These are phyloP conservation scores for Agrypnia vestita DNA, from an alignment of 1,140 invertebrate genomes.

Conservation along the genomic window DNA sequence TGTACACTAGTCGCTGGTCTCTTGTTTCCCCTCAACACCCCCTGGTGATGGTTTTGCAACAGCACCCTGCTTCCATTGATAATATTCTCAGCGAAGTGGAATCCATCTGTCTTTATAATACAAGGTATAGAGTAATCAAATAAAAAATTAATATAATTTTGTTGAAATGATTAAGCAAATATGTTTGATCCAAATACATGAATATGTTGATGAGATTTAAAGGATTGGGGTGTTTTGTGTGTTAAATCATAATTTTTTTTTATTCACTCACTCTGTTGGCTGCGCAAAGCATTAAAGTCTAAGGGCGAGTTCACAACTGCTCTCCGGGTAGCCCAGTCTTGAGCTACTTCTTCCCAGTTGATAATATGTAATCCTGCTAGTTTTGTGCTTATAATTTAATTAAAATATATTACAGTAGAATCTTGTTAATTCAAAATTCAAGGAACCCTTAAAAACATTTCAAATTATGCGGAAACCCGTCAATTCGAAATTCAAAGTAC, in stretches of 20 bases:
- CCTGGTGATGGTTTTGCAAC: constrained; percentile 42
- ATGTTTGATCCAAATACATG: background rate
- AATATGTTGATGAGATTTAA: background rate
- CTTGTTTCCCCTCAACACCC: constrained; percentile 47
- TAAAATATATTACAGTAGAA: too few relatives aligned
- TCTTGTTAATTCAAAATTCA: too few relatives aligned
- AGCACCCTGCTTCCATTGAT: constrained; percentile 29
- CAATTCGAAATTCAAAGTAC: too few relatives aligned
- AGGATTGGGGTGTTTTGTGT: too few relatives aligned
- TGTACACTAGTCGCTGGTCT: constrained; percentile 23
- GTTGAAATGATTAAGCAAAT: background rate
- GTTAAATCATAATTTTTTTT: too few relatives aligned
- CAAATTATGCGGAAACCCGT: too few relatives aligned
- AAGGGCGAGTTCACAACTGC: too few relatives aligned
- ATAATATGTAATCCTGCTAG: background rate
- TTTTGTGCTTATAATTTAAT: background rate
- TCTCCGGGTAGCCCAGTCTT: background rate
- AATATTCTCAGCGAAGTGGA: constrained; percentile 37
- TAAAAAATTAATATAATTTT: background rate
- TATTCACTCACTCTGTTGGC: background rate
- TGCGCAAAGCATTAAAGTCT: too few relatives aligned
- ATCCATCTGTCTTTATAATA: constrained; percentile 38
- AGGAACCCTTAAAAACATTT: too few relatives aligned
- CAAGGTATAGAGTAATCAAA: constrained; percentile 18
- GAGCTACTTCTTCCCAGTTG: background rate